Evolutionary conservation across 2,888 invertebrate species (phyloP).

Genomic region (Phaedon cochleariae): DNA sequence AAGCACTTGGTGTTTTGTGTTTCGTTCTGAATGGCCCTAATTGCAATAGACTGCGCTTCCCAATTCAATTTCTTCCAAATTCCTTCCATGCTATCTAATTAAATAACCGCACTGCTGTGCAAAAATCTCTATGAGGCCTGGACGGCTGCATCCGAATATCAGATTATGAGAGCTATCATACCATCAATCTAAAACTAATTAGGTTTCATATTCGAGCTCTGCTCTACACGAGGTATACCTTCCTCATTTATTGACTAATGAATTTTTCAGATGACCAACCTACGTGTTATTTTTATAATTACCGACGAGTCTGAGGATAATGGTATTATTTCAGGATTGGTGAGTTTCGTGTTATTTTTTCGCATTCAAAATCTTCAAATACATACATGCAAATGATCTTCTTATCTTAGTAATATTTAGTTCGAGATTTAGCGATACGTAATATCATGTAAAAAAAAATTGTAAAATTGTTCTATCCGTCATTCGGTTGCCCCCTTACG

Average conservation of each 20-base stretch:
- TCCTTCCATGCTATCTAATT: constrained; percentile 30
- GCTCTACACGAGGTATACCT: constrained; percentile 42
- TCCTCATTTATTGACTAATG: constrained; percentile 41
- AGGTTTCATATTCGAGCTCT: constrained; percentile 47
- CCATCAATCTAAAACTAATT: constrained; percentile 50
- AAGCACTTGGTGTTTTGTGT: no score
- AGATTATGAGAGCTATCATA: constrained; percentile 40
- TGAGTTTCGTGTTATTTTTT: no score
- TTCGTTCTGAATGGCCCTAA: no score
- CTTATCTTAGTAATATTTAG: no score
- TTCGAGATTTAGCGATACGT: no score
- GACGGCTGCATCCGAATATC: constrained; percentile 39
- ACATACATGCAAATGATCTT: no score
- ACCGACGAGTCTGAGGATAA: neutral
- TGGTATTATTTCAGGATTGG: no score
- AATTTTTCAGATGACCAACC: constrained; percentile 34
- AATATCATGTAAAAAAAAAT: no score
- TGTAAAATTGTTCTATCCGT: no score
- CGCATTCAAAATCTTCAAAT: no score
- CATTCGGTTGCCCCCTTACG: no score
- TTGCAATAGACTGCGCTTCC: neutral
- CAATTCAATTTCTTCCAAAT: constrained; percentile 15
- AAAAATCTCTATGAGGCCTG: constrained; percentile 32
- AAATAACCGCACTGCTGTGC: constrained; percentile 21
- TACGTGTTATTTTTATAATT: constrained; percentile 1